phyloP scores from a whole-genome alignment of 2,113 vertebrate genomes.

The Meleagris gallopavo region DNA sequence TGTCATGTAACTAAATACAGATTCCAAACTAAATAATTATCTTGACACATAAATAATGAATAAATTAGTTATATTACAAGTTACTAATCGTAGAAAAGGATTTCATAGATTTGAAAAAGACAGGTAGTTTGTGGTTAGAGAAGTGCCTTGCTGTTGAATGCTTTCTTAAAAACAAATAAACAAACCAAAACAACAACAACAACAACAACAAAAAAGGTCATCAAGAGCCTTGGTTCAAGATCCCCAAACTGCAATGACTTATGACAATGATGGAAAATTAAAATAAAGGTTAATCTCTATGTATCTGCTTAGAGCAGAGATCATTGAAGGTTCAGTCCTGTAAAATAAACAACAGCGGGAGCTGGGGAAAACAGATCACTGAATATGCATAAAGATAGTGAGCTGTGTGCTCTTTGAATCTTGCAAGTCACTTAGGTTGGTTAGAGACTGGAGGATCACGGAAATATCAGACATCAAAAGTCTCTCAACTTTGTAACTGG shows the following conservation, averaged over 20 bases:
- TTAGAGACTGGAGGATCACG: background rate
- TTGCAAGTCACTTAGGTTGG: background rate
- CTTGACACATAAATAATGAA: background rate
- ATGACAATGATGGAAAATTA: background rate
- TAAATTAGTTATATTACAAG: background rate
- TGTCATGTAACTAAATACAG: background rate
- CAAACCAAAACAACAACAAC: background rate
- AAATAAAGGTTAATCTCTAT: background rate
- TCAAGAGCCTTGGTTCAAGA: background rate
- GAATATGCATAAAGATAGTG: background rate
- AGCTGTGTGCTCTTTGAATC: slow-evolving; percentile 33
- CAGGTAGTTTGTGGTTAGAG: background rate
- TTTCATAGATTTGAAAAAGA: background rate
- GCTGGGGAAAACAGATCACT: background rate
- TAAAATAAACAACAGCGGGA: background rate
- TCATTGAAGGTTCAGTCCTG: background rate
- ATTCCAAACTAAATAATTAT: background rate
- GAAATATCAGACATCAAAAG: slow-evolving; percentile 1
- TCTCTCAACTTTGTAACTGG: background rate
- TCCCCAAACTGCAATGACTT: background rate
- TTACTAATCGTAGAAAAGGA: background rate
- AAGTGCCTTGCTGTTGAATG: background rate
- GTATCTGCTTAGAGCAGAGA: background rate
- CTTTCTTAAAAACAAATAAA: background rate
- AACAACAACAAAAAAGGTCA: background rate